Base-by-base conservation (phyloP, 2,113 vertebrate species). In the Oncorhynchus mykiss region DNA sequence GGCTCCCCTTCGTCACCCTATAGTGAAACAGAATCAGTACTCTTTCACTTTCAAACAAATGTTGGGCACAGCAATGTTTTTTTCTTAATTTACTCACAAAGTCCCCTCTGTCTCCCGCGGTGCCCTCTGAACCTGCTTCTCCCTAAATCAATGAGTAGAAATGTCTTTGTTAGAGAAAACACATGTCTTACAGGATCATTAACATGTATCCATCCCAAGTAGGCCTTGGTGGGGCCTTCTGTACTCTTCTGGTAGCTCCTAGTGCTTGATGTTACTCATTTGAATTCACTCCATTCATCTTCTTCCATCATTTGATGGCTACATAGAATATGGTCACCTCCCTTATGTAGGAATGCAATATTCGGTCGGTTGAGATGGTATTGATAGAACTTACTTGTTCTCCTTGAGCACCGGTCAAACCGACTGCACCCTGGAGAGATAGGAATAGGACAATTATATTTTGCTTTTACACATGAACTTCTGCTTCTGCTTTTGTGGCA, bases 381-480 rank as follows among this genome's bases (percentile, higher is more conserved):
- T 2, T 72, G 31, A 49, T 51, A n/a, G 31, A 31, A 71, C 93
- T 85, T 90, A 99, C 97, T 91, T 96, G 96, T 29, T 95, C 95
- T 88, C 97, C 97, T 74, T 95, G 94, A 48, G 96, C 93, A 77
- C 97, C 97, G 66, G 93, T 89, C 5, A 96, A 93, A 81, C 97
- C 96, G 8, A 94, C 94, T 4, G 88, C 91, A 74, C 97, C 97
- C 96, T 98, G 78, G 34, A 68, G 5, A 68, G 20, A 68, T 62
- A 22, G 59, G 22, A n/a, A 34, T 34, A 34, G 18, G 59, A 62
- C 8, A 9, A 62, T 16, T 1, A 31, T 67, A n/a, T 59, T 78
- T 60, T 45, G 20, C 6, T 27, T 67, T 24, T 7, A 70, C 11
- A 65, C 11, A 24, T 25, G 9, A 18, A 45, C 4, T 22, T 75